Conservation (phyloP, 2,888 invertebrate genomes). For the Chironomus riparius region DNA sequence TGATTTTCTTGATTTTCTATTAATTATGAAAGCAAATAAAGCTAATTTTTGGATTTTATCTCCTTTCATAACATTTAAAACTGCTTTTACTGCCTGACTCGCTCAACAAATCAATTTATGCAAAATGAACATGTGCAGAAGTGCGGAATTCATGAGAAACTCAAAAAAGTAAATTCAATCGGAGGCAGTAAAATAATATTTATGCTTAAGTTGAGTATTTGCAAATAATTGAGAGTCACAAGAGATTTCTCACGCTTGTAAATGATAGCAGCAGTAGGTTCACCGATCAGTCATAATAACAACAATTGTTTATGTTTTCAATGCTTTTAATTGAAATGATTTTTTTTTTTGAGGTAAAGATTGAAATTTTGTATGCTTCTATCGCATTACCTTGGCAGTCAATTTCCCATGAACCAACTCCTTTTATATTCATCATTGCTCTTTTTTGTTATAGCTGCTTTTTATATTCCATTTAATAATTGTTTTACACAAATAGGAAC, state of each 20-base stretch:
- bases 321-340: background rate
- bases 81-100: background rate
- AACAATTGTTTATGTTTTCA: background rate
- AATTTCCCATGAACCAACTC: background rate
- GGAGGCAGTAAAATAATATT: background rate
- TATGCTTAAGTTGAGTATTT: background rate
- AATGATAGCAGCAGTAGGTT: background rate
- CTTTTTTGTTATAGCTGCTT: background rate
- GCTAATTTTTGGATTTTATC: too few species aligned
- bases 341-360: background rate
- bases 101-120: background rate
- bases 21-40: too few species aligned
- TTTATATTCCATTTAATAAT: background rate
- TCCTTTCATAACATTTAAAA: background rate
- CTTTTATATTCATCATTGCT: background rate
- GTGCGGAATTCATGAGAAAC: background rate
- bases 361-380: background rate
- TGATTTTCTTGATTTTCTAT: too few species aligned
- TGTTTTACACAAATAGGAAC: background rate
- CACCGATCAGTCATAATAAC: background rate
- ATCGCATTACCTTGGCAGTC: background rate
- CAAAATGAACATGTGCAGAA: background rate
- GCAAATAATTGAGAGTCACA: background rate
- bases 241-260: background rate
- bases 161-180: background rate